Base-by-base conservation (phyloP, 2,113 vertebrate species). In the Lagopus muta region DNA sequence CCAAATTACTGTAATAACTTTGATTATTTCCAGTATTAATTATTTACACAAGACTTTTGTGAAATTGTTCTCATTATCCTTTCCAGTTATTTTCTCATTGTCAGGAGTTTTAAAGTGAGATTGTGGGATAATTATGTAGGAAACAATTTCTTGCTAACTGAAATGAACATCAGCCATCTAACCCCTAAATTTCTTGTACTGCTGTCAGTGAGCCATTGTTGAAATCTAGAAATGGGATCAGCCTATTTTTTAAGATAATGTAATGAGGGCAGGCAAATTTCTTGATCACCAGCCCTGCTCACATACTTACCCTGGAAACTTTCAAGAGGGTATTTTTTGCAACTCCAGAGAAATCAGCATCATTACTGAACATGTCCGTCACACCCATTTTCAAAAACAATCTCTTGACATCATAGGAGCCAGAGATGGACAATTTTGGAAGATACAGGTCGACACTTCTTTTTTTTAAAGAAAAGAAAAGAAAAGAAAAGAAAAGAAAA, bases 401-500 rank as follows among this genome's bases (percentile, higher is more conserved):
- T 2, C 22, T 67, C 22, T 94, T 96, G 84, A 99, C 80, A 9
- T 96, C 45, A 28, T 98, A 98, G 32, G 95, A 97, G 6, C 95
- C 88, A 28, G 98, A 98, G 82, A 99, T 95, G 83, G 98, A 98
- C 89, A 99, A 97, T 94, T 98, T 98, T 79, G 98, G 99, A 81
- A 99, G 32, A 54, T 30, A 81, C 28, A 99, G 7, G 1, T 65
- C 3, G 75, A 93, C 93, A 5, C 4, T 2, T 10, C 98, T 99
- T 54, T 55, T 55, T 55, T 28, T 28, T n/a, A 36, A 25, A 25
- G 6, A 61, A 36, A 24, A 36, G 10, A 36, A 34, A 8, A 78
- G 88, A 87, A 30, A 2, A n/a, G n/a, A n/a, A 36, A 25, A 25
- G 6, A 61, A 36, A 24, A 36, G 10, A 36, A 34, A 8, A 78